A percentile compares a stretch with the other conserved stretches of the same genome.
phyloP scores from a whole-genome alignment of 1,140 invertebrate genomes.

The Drosophila auraria region DNA sequence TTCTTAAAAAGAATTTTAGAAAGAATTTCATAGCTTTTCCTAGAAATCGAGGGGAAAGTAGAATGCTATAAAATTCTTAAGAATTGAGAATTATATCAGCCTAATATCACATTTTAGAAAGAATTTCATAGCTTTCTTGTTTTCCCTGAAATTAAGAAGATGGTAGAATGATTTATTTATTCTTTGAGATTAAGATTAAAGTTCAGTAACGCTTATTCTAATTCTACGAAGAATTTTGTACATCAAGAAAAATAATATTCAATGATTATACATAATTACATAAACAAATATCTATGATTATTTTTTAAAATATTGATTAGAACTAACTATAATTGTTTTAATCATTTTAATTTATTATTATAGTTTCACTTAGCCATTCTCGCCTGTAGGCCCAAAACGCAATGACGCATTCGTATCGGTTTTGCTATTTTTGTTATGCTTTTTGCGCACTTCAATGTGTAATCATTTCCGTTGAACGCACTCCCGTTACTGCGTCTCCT shows the following conservation, averaged over 20 bases:
- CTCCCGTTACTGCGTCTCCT: constrained; percentile 16
- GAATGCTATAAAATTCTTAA: too few relatives aligned
- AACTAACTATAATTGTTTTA: too few relatives aligned
- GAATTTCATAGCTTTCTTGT: too few relatives aligned
- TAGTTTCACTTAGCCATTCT: not conserved
- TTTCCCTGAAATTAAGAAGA: too few relatives aligned
- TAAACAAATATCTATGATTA: not conserved
- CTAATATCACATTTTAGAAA: too few relatives aligned
- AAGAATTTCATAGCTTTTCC: too few relatives aligned
- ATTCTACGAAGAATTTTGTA: not conserved
- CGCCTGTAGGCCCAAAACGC: constrained; percentile 7
- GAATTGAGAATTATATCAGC: too few relatives aligned
- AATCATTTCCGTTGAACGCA: constrained; percentile 54
- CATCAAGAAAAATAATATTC: not conserved
- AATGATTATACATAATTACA: not conserved
- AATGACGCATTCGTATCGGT: constrained; percentile 45
- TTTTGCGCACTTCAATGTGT: constrained; percentile 48
- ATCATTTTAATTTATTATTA: not conserved
- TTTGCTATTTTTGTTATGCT: constrained; percentile 43
- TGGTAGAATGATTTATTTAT: too few relatives aligned
- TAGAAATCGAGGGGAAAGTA: too few relatives aligned
- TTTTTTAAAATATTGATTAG: not conserved
- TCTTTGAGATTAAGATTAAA: too few relatives aligned
- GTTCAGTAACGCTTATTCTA: too few relatives aligned
- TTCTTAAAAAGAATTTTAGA: too few relatives aligned